A percentile compares a stretch with the other conserved stretches of the same genome.
phyloP scores from a whole-genome alignment of 2,113 vertebrate species.

The Dasyprocta punctata region DNA sequence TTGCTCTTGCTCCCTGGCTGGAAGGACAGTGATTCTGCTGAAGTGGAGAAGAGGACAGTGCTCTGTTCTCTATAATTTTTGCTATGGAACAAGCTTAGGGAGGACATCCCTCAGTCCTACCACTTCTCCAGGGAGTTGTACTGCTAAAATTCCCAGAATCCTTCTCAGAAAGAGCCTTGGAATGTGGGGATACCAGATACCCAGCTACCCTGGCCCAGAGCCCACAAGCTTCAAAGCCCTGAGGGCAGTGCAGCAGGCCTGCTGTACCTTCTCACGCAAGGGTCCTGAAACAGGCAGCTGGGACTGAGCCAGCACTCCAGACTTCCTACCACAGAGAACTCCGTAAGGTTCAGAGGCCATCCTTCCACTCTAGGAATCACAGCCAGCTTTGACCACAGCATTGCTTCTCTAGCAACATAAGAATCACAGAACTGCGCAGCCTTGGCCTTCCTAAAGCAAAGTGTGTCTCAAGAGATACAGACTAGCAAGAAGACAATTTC shows the following conservation, averaged over 20 bases:
- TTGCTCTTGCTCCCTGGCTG: neutral
- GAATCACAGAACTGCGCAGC: neutral
- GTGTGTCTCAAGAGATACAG: conserved; percentile 14
- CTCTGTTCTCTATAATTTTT: neutral
- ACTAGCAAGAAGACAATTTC: neutral
- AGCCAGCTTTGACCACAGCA: neutral
- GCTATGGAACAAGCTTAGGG: neutral
- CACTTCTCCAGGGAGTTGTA: neutral
- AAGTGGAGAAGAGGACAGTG: neutral
- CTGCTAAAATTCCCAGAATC: conserved; percentile 29
- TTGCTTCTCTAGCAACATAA: neutral
- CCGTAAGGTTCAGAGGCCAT: conserved; percentile 1
- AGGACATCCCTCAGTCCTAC: neutral
- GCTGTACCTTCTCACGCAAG: conserved; percentile 44
- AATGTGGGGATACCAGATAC: conserved; percentile 62
- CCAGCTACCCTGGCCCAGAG: conserved; percentile 58
- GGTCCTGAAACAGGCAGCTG: conserved; percentile 46
- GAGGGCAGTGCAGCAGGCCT: neutral
- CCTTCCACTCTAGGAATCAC: neutral
- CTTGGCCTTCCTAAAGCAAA: neutral
- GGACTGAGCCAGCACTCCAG: neutral
- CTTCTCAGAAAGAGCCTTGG: conserved; percentile 47
- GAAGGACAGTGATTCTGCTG: neutral
- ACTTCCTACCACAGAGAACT: conserved; percentile 36
- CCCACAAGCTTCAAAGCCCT: conserved; percentile 51